Conservation (phyloP, 2,888 invertebrate genomes). For the Drosophila meridionalis region DNA sequence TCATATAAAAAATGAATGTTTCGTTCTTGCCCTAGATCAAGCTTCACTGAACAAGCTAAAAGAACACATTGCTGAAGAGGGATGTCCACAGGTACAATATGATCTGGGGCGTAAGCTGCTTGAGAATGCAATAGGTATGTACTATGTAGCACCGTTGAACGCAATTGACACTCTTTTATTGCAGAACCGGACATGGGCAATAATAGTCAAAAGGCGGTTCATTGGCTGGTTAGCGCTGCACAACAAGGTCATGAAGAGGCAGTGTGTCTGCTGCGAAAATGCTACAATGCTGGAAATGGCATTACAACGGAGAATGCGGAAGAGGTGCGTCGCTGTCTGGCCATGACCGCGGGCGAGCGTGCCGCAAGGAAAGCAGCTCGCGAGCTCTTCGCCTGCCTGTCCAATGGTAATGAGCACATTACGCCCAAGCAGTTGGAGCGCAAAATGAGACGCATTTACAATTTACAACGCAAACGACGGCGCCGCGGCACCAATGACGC, state of each 20-base stretch:
- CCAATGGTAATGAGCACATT: constrained; percentile 94
- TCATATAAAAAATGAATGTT: not conserved
- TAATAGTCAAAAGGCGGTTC: constrained; percentile 90
- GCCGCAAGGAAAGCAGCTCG: constrained; percentile 92
- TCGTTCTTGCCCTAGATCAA: constrained; percentile 73
- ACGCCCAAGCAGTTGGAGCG: constrained; percentile 92
- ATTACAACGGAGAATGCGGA: constrained; percentile 90
- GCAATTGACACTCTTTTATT: not conserved
- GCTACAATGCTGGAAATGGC: constrained; percentile 89
- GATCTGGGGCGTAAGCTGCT: constrained; percentile 93
- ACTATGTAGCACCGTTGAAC: not conserved
- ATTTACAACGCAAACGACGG: constrained; percentile 80
- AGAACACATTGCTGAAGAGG: constrained; percentile 93
- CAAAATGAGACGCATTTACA: constrained; percentile 89
- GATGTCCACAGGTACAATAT: constrained; percentile 94
- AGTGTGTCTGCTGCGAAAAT: constrained; percentile 88
- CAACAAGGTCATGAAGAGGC: constrained; percentile 96
- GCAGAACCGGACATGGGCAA: constrained; percentile 78
- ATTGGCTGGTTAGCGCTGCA: constrained; percentile 97
- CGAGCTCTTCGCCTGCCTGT: constrained; percentile 94
- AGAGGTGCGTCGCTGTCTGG: constrained; percentile 91
- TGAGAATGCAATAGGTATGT: constrained; percentile 90
- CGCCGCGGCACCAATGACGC: constrained; percentile 65
- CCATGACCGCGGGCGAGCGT: constrained; percentile 94
- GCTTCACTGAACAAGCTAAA: constrained; percentile 85